Percentiles rank a stretch among this genome's conserved stretches.
Evolutionary conservation across 1,140 invertebrate species (phyloP).

Genomic region (Drosophila elegans): DNA sequence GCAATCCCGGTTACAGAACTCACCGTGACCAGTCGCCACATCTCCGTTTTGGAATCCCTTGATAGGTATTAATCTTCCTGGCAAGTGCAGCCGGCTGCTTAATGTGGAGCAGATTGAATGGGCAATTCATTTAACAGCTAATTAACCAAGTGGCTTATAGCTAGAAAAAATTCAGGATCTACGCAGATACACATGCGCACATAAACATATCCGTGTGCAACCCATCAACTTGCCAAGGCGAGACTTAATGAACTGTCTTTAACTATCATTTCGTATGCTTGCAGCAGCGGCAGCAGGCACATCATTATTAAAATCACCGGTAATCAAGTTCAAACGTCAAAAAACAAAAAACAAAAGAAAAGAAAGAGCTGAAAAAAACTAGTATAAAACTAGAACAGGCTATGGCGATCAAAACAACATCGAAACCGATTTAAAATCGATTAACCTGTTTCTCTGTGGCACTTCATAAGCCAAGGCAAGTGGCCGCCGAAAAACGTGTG

Average conservation of each 20-base stretch:
- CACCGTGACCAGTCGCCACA: conserved; percentile 4
- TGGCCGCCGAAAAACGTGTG: conserved; percentile 64
- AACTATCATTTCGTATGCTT: conserved; percentile 52
- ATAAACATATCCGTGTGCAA: conserved; percentile 1
- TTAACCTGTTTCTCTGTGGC: conserved; percentile 81
- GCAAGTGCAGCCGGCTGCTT: conserved; percentile 13
- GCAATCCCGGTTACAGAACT: neutral
- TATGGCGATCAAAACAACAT: conserved; percentile 78
- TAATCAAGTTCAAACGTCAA: conserved; percentile 83
- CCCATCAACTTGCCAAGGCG: conserved; percentile 33
- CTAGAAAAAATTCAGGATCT: conserved; percentile 41
- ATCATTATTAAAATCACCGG: conserved; percentile 82
- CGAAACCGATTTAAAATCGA: conserved; percentile 84
- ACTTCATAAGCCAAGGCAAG: conserved; percentile 76
- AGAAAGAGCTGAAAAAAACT: conserved; percentile 38
- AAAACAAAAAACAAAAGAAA: conserved; percentile 56
- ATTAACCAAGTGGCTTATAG: conserved; percentile 56
- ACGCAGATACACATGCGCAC: conserved; percentile 3
- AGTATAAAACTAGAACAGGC: conserved; percentile 69
- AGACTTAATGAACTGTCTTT: conserved; percentile 64
- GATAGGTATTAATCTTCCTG: conserved; percentile 43
- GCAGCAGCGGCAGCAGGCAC: conserved; percentile 51
- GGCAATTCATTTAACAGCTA: conserved; percentile 67
- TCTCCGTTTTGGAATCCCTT: neutral
- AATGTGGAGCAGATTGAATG: conserved; percentile 44